Base-by-base conservation (phyloP, 2,888 invertebrate species). In the Acrocera orbiculus region DNA sequence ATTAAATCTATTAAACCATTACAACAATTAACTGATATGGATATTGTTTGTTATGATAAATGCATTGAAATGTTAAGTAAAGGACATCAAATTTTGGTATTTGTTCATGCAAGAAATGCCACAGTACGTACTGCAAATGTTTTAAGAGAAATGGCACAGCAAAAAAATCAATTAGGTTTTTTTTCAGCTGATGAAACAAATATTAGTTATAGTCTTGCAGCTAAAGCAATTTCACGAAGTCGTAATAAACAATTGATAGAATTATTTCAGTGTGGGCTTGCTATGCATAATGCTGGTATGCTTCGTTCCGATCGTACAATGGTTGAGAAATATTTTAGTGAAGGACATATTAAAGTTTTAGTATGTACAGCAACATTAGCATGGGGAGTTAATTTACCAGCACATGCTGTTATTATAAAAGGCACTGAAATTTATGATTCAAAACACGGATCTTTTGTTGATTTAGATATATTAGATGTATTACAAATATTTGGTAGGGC, bases 331-430 rank as follows among this genome's bases (percentile, higher is more conserved):
- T 79, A 81, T 48, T 98, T 98, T 53, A 63, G 77, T 0, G 80
- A 81, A 36, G 95, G 95, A 0, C 70, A 77, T 41, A 75, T 92
- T 38, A 83, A 78, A 53, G 89, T 83, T 1, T 63, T 99, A 3
- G 83, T 92, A 7, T 96, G 96, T 54, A 99, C 98, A 0, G 86
- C 98, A 1, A 99, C 98, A 0, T 65, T 99, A 19, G 98, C 98
- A 16, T 99, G 98, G 98, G 98, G 98, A 46, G 96, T 99, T 5
- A 99, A 99, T 64, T 67, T 99, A 42, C 98, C 98, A 0, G 98
- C 98, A 0, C 95, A 96, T 56, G 95, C 90, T 19, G 96, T 98
- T 41, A 75, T 98, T 30, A 61, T 61, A 14, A 53, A 53, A 41
- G 55, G 52, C 9, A 99, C 98, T 7, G 90, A 93, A 57, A 81